A percentile compares a stretch with the other conserved stretches of the same genome.
Evolutionary conservation across 1,140 invertebrate species (phyloP).

Genomic region (Acarapis woodi): DNA sequence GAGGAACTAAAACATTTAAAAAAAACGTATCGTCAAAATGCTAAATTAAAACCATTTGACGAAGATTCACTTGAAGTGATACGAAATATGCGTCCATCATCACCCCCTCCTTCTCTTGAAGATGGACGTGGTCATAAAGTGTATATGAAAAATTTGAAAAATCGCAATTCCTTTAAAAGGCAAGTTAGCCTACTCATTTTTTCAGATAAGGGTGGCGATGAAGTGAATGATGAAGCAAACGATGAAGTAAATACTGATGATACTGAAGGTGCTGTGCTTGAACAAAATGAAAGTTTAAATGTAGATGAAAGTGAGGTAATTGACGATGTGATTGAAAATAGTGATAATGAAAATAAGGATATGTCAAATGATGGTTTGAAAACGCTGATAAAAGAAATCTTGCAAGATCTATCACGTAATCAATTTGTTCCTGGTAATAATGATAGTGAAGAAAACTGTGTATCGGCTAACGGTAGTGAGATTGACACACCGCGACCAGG

Average conservation of each 20-base stretch:
- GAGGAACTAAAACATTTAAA: constrained; percentile 43
- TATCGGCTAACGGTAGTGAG: no score
- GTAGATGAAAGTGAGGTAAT: not conserved
- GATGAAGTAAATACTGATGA: constrained; percentile 3
- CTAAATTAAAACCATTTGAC: constrained; percentile 36
- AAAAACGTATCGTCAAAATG: constrained; percentile 33
- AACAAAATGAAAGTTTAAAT: not conserved
- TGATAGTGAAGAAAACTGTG: not conserved
- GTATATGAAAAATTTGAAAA: constrained; percentile 27
- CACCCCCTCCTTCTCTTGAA: constrained; percentile 70
- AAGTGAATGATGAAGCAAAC: no score
- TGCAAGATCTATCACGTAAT: no score
- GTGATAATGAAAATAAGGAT: constrained; percentile 2
- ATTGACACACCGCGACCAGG: constrained; percentile 8
- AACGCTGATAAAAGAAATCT: no score
- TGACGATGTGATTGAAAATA: not conserved
- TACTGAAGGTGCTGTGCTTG: not conserved
- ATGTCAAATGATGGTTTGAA: not conserved
- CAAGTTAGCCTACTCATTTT: no score
- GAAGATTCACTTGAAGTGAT: constrained; percentile 84
- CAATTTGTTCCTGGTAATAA: constrained; percentile 8
- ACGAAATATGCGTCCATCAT: constrained; percentile 67
- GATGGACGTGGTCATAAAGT: constrained; percentile 43
- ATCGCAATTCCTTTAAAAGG: constrained; percentile 20
- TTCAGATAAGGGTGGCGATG: no score